phyloP scores from a whole-genome alignment of 2,888 invertebrate species.

The Erynnis tages region DNA sequence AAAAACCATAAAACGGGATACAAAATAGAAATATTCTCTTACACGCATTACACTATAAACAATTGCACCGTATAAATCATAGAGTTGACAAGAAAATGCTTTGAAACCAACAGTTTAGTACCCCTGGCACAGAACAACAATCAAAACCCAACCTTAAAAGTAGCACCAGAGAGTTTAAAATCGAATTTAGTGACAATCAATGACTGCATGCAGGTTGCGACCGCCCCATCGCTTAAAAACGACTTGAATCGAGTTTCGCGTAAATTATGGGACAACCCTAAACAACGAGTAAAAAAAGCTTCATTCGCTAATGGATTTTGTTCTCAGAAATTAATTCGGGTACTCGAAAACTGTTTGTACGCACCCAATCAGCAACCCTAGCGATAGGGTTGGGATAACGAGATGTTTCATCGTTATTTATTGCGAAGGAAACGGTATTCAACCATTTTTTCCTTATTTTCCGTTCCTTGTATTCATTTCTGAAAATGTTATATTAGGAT shows the following conservation, averaged over 20 bases:
- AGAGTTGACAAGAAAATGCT: slow-evolving; percentile 75
- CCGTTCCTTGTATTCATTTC: background rate
- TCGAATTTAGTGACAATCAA: background rate
- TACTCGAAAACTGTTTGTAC: slow-evolving; percentile 70
- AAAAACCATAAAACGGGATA: slow-evolving; percentile 63
- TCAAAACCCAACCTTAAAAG: background rate
- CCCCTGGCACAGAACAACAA: slow-evolving; percentile 28
- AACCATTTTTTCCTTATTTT: background rate
- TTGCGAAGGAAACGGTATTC: background rate
- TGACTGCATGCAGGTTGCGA: slow-evolving; percentile 42
- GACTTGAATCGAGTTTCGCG: slow-evolving; percentile 72
- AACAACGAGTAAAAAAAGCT: slow-evolving; percentile 71
- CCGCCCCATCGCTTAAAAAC: slow-evolving; percentile 76
- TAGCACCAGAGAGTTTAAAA: background rate
- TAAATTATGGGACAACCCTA: slow-evolving; percentile 78
- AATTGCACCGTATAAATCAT: slow-evolving; percentile 75
- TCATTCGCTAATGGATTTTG: slow-evolving; percentile 79
- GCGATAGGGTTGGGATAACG: slow-evolving; percentile 26
- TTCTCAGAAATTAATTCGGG: slow-evolving; percentile 80
- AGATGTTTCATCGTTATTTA: slow-evolving; percentile 10
- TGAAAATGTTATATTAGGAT: too few species aligned
- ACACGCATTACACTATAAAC: slow-evolving; percentile 75
- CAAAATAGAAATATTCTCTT: slow-evolving; percentile 74
- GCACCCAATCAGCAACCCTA: slow-evolving; percentile 67
- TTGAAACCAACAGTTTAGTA: slow-evolving; percentile 40